Conservation (phyloP, 2,113 vertebrate genomes). For the Spermophilus dauricus region DNA sequence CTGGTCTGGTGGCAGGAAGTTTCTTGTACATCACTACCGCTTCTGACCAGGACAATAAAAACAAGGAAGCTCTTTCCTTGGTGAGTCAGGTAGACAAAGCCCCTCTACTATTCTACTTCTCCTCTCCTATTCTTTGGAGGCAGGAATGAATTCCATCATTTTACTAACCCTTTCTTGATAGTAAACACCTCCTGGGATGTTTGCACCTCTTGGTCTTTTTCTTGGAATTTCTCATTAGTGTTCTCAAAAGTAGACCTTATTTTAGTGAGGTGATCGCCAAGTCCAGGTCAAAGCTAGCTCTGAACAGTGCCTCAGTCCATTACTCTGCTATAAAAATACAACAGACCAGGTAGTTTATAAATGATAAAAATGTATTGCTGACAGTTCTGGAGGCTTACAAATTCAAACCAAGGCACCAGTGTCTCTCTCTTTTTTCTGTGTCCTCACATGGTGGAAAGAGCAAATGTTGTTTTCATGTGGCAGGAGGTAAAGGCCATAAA, state of each 20-base stretch:
- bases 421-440: too few species aligned
- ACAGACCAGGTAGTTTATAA: neutral
- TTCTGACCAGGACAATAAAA: neutral
- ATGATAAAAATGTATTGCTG: neutral
- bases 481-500: neutral
- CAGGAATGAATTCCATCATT: neutral
- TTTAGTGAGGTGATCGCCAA: neutral
- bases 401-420: neutral
- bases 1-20: neutral
- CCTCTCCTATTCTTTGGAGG: neutral
- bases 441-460: neutral
- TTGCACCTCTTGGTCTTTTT: neutral
- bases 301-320: neutral
- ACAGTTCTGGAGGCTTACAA: neutral
- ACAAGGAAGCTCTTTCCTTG: neutral
- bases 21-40: neutral
- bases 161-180: neutral
- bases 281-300: neutral
- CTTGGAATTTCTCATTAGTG: neutral
- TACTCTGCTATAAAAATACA: neutral
- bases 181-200: accelerated
- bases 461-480: neutral
- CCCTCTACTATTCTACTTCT: neutral
- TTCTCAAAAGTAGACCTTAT: neutral
- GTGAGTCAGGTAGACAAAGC: neutral